These are phyloP conservation scores for Cynaeus angustus DNA, from an alignment of 2,888 invertebrate genomes.

Conservation along the genomic window DNA sequence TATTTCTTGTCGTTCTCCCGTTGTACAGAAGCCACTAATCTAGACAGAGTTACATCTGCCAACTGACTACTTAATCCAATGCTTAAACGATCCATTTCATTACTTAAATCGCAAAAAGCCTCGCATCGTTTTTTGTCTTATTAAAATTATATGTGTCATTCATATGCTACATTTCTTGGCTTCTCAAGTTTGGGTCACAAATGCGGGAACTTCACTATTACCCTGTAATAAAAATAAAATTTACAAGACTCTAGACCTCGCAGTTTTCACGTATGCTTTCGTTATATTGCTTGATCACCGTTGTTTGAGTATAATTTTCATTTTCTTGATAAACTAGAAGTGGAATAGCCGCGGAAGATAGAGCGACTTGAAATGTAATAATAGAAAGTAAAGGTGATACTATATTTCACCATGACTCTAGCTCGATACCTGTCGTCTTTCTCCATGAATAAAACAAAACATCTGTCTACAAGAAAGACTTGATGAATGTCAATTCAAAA, in stretches of 20 bases:
- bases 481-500: slow-evolving; percentile 56
- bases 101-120: slow-evolving; percentile 54
- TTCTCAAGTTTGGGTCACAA: slow-evolving; percentile 10
- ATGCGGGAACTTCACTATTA: slow-evolving; percentile 17
- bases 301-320: slow-evolving; percentile 19
- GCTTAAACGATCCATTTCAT: slow-evolving; percentile 64
- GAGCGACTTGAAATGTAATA: slow-evolving; percentile 38
- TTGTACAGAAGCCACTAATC: slow-evolving; percentile 63
- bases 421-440: slow-evolving; percentile 57
- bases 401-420: slow-evolving; percentile 47
- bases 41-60: slow-evolving; percentile 65
- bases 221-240: slow-evolving; percentile 36
- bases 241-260: slow-evolving; percentile 8
- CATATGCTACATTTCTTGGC: slow-evolving; percentile 33
- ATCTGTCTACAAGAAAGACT: slow-evolving; percentile 53
- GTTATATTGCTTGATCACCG: slow-evolving; percentile 17
- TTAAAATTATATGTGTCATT: slow-evolving; percentile 51
- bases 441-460: slow-evolving; percentile 58
- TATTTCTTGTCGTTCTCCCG: slow-evolving; percentile 66
- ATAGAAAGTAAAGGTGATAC: slow-evolving; percentile 42
- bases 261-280: slow-evolving; percentile 10
- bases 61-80: slow-evolving; percentile 65
- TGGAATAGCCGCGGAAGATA: slow-evolving; percentile 28
- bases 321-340: slow-evolving; percentile 14
- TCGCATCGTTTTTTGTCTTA: slow-evolving; percentile 43